Percentiles rank a stretch among this genome's conserved stretches.
phyloP scores from a whole-genome alignment of 2,888 invertebrate genomes.

The Parnassius apollo region DNA sequence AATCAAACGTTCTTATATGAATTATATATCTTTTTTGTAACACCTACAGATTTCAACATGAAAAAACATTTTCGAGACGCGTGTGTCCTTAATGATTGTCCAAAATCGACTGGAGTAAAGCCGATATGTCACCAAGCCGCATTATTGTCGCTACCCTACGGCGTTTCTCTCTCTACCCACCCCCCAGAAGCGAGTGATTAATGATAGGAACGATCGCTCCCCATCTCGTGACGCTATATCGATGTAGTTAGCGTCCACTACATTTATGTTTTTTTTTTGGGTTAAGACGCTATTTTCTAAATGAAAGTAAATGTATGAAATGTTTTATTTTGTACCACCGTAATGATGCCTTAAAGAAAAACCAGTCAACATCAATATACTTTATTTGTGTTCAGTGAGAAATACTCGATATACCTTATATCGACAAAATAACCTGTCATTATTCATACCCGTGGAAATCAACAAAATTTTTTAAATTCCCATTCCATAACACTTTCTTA shows the following conservation, averaged over 20 bases:
- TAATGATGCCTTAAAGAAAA: too few relatives aligned
- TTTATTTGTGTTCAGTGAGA: too few relatives aligned
- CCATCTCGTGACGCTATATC: slow-evolving; percentile 8
- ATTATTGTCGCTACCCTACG: slow-evolving; percentile 21
- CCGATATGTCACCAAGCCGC: slow-evolving; percentile 24
- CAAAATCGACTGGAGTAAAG: slow-evolving; percentile 17
- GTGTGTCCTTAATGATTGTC: slow-evolving; percentile 23
- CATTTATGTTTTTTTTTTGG: slow-evolving; percentile 7
- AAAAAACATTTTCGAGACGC: slow-evolving; percentile 2
- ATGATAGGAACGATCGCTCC: slow-evolving; percentile 17
- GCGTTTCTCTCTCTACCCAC: slow-evolving; percentile 13
- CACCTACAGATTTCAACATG: background rate
- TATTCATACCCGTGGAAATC: too few relatives aligned
- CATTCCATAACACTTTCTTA: too few relatives aligned
- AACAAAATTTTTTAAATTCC: too few relatives aligned
- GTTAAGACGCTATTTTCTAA: background rate
- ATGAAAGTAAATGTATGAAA: background rate
- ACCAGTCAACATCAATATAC: too few relatives aligned
- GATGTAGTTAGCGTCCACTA: slow-evolving; percentile 15
- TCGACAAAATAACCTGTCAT: too few relatives aligned
- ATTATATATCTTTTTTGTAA: too few relatives aligned
- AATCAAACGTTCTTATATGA: too few relatives aligned
- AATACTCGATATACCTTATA: too few relatives aligned
- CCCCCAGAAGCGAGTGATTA: slow-evolving; percentile 23
- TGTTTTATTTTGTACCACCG: background rate